Conservation (phyloP, 2,113 vertebrate genomes). For the Prunella fulvescens region DNA sequence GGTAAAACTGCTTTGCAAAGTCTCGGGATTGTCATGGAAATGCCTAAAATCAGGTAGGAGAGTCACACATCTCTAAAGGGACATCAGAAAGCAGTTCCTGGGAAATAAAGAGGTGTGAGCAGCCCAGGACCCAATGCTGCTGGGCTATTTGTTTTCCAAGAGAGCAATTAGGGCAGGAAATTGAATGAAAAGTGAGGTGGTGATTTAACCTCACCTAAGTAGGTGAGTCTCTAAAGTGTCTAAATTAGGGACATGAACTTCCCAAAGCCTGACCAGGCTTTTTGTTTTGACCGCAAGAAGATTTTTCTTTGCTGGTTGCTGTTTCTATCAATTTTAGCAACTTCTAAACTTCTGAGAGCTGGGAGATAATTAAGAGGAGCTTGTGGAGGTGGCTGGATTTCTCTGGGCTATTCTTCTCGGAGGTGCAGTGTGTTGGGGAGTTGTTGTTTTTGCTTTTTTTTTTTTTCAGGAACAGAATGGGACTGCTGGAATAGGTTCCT, state of each 20-base stretch:
- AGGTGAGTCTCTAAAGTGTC: background rate
- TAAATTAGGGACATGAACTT: background rate
- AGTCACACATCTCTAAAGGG: background rate
- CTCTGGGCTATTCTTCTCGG: rapidly evolving
- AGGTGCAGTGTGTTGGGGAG: background rate
- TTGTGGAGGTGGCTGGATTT: rapidly evolving
- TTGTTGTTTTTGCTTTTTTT: background rate
- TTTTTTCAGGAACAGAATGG: background rate
- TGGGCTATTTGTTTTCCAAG: background rate
- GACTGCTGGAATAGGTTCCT: background rate
- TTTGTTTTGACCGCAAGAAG: too few species aligned
- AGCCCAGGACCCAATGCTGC: too few species aligned
- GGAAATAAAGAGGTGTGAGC: background rate
- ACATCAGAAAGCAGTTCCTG: background rate
- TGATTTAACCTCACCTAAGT: background rate
- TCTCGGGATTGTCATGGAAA: background rate
- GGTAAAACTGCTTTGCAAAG: background rate
- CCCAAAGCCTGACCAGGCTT: background rate
- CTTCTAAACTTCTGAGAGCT: background rate
- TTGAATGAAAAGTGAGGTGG: background rate
- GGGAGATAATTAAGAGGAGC: background rate
- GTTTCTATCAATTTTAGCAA: background rate
- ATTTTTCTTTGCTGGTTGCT: background rate
- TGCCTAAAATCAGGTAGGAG: background rate
- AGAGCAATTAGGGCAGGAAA: background rate